Base-by-base conservation (phyloP, 2,888 invertebrate genomes). In the Lutraria lutraria region DNA sequence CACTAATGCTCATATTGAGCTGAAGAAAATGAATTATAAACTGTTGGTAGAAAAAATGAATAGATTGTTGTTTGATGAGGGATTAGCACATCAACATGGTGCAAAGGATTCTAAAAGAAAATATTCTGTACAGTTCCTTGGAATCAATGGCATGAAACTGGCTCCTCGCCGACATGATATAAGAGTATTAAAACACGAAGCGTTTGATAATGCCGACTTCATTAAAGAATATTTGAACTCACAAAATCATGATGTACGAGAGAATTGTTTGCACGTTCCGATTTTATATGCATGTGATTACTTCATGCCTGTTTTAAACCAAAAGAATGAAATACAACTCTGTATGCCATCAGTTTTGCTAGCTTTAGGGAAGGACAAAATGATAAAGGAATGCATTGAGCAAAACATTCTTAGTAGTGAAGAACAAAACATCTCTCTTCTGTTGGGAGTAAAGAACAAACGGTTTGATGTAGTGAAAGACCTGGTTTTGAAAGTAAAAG, bases 241-340 rank as follows among this genome's bases (percentile, higher is more conserved):
- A 13, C 34, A 72, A 16, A 68, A 31, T 10, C 43, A 83, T 0
- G 63, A 72, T 19, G 16, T 79, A 19, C 8, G 29, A 21, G 52
- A 63, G 12, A 68, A 80, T 31, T 19, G 86, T 13, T 80, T 89
- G 54, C n/a, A 21, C 2, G 52, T 21, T 19, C 83, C 86, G 54
- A 31, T 89, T 34, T 63, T 89, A 80, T 68, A 80, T 83, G 84
- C 80, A 63, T n/a, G 68, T 82, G 31, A 86, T 63, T 31, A 83
- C 84, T 63, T 84, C 81, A 25, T 56, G 31, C 13, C 82, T 56
- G 53, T 68, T 86, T 52, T 34, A 80, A 31, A 60, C 12, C 31
- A 16, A 25, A 4, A 56, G 2, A 60, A 21, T 29, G 29, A 83
- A 25, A 63, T 86, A 53, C 63, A 56, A 13, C 80, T 86, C 34